Percentiles rank a stretch among this genome's conserved stretches.
Conservation (phyloP, 2,888 invertebrate genomes). For the Neria commutata region DNA sequence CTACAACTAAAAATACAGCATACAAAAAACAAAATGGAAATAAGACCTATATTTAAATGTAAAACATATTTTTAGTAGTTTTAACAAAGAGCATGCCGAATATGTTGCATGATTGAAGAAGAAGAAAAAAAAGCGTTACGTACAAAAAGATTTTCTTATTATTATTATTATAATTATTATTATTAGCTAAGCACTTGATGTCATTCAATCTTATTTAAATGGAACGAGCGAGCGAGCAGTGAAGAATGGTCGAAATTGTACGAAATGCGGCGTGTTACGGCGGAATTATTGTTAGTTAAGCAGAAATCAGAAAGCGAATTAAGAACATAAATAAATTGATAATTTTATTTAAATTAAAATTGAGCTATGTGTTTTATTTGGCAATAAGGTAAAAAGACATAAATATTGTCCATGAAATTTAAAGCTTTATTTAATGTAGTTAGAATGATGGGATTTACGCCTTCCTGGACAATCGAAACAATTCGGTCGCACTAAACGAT, state of each 20-base stretch:
- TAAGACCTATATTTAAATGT: conserved; percentile 49
- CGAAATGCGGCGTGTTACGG: conserved; percentile 8
- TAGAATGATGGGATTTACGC: too few relatives aligned
- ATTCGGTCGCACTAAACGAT: too few relatives aligned
- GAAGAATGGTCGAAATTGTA: background rate
- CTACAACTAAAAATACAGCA: background rate
- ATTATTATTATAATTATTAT: background rate
- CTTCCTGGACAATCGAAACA: too few relatives aligned
- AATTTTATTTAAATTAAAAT: conserved; percentile 43
- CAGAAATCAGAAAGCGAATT: conserved; percentile 23
- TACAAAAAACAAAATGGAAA: conserved; percentile 40
- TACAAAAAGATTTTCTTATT: conserved; percentile 11
- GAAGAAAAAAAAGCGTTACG: conserved; percentile 19
- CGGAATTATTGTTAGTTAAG: conserved; percentile 33
- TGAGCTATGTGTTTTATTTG: conserved; percentile 9
- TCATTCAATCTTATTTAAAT: conserved; percentile 2
- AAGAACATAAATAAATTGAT: conserved; percentile 39
- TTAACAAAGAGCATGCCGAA: too few relatives aligned
- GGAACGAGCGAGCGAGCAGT: background rate
- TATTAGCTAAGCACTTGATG: conserved; percentile 15
- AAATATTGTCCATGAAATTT: too few relatives aligned
- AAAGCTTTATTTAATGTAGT: too few relatives aligned
- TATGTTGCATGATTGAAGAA: conserved; percentile 40
- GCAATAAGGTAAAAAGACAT: background rate
- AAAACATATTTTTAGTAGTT: conserved; percentile 7